phyloP scores from a whole-genome alignment of 2,888 invertebrate species.

The Chalcis sispes region DNA sequence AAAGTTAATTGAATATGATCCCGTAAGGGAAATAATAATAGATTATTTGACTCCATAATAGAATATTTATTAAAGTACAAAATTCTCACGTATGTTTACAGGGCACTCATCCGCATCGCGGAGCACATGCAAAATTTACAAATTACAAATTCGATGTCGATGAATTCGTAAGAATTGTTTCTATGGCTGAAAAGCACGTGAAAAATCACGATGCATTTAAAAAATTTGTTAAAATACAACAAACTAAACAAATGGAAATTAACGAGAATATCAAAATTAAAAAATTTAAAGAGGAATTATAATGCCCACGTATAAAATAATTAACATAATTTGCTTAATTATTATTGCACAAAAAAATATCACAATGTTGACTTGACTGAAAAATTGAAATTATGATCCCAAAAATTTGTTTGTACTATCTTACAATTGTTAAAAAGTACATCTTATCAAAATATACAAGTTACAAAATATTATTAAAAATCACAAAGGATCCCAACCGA shows the following conservation, averaged over 20 bases:
- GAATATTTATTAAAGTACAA: constrained; percentile 32
- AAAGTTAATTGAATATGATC: constrained; percentile 87
- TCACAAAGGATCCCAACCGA: constrained; percentile 46
- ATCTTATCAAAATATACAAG: constrained; percentile 45
- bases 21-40: constrained; percentile 78
- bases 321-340: constrained; percentile 24
- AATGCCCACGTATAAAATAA: constrained; percentile 7
- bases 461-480: constrained; percentile 42
- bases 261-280: constrained; percentile 27
- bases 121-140: constrained; percentile 96
- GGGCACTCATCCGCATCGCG: constrained; percentile 91
- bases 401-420: constrained; percentile 36
- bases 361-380: constrained; percentile 47
- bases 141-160: constrained; percentile 93
- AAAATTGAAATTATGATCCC: constrained; percentile 23
- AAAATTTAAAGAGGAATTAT: constrained; percentile 72
- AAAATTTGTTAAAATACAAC: constrained; percentile 66
- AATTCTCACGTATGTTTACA: constrained; percentile 67
- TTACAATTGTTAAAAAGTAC: constrained; percentile 28
- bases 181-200: constrained; percentile 85
- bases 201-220: constrained; percentile 78
- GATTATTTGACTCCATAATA: not conserved
- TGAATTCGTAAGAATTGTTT: constrained; percentile 89
- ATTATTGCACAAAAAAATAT: constrained; percentile 47
- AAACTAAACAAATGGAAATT: constrained; percentile 19